phyloP scores from a whole-genome alignment of 2,797 vertebrate genomes.

The Scleropages formosus region DNA sequence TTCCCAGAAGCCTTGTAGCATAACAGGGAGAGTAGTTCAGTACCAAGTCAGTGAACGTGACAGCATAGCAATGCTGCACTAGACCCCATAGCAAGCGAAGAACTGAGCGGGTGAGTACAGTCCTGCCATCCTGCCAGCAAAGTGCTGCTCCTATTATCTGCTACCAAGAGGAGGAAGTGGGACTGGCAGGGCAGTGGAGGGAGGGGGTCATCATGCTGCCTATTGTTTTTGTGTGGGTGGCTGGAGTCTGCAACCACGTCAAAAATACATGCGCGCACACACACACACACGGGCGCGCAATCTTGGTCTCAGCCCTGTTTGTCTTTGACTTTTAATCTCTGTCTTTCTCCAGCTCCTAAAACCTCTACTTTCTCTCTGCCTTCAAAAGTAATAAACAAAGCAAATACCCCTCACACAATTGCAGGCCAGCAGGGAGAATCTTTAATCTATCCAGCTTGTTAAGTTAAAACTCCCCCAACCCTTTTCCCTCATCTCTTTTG shows the following conservation, averaged over 20 bases:
- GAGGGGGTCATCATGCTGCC: constrained; percentile 28
- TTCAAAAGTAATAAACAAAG: constrained; percentile 52
- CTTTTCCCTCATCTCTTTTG: neutral
- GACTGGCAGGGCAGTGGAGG: constrained; percentile 38
- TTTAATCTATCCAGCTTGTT: constrained; percentile 55
- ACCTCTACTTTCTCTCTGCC: constrained; percentile 30
- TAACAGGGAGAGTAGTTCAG: no score
- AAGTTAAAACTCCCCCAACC: constrained; percentile 48
- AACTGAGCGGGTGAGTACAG: constrained; percentile 31
- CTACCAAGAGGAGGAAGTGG: constrained; percentile 49
- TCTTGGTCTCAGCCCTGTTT: neutral
- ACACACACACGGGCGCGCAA: neutral
- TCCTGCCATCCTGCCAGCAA: constrained; percentile 35
- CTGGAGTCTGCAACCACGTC: neutral
- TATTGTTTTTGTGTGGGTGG: constrained; percentile 10
- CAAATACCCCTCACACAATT: constrained; percentile 44
- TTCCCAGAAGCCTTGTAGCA: no score
- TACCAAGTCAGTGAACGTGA: no score
- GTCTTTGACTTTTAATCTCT: constrained; percentile 2
- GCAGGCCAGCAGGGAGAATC: constrained; percentile 50
- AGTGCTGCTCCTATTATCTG: constrained; percentile 51
- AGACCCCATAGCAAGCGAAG: no score
- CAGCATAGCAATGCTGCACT: no score
- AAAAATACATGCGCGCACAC: neutral
- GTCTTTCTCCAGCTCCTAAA: neutral